A percentile compares a stretch with the other conserved stretches of the same genome.
Evolutionary conservation across 1,140 invertebrate species (phyloP).

Genomic region (Octopus sinensis): DNA sequence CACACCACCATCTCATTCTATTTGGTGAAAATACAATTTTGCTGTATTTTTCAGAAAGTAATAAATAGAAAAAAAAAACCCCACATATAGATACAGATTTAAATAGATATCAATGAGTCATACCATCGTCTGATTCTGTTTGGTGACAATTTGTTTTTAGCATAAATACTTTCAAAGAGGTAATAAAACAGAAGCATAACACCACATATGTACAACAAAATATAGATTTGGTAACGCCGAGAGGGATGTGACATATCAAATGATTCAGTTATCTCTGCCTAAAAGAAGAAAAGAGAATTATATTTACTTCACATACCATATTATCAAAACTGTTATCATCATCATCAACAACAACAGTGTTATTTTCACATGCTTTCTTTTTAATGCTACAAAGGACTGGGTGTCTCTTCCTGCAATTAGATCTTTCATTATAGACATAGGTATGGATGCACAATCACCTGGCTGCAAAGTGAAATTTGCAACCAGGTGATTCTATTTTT

Average conservation of each 20-base stretch:
- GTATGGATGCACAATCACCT: neutral
- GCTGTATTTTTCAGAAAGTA: neutral
- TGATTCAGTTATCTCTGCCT: conserved; percentile 37
- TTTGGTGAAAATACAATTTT: neutral
- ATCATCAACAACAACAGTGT: neutral
- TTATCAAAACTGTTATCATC: neutral
- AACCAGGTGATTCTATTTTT: too few species aligned
- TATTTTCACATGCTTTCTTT: neutral
- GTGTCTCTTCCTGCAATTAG: neutral
- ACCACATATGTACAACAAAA: conserved; percentile 37
- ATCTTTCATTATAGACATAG: neutral
- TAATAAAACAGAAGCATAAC: conserved; percentile 45
- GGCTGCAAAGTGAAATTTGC: too few species aligned
- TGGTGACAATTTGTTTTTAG: conserved; percentile 49
- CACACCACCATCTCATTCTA: too few species aligned
- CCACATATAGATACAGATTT: neutral
- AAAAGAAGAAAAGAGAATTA: conserved; percentile 21
- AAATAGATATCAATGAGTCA: conserved; percentile 9
- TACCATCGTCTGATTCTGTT: conserved; percentile 51
- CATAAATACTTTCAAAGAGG: conserved; percentile 47
- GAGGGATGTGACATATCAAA: conserved; percentile 40
- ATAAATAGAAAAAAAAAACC: neutral
- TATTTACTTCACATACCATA: neutral
- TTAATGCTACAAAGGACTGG: neutral
- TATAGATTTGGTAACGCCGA: conserved; percentile 37